phyloP scores from a whole-genome alignment of 2,888 invertebrate species.

The Drosophila parthenogenetica region DNA sequence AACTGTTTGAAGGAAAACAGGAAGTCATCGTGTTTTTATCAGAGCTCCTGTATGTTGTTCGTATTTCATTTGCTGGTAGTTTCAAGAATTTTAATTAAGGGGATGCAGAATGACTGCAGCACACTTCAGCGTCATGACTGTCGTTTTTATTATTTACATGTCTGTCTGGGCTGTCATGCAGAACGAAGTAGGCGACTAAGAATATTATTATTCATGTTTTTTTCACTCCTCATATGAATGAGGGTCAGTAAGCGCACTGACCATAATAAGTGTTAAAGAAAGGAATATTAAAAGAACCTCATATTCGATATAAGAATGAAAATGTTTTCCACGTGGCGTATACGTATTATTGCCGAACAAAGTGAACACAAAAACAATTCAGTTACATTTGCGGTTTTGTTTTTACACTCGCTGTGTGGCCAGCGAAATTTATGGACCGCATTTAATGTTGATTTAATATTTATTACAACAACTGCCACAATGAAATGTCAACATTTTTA shows the following conservation, averaged over 20 bases:
- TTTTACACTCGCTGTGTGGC: constrained; percentile 36
- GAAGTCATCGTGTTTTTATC: background rate
- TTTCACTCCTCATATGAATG: background rate
- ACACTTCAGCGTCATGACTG: constrained; percentile 21
- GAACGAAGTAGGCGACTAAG: constrained; percentile 1
- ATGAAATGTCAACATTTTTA: constrained; percentile 46
- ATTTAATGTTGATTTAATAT: constrained; percentile 73
- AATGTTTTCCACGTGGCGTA: constrained; percentile 34
- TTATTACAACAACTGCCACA: constrained; percentile 60
- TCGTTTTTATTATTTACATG: constrained; percentile 36
- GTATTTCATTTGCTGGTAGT: background rate
- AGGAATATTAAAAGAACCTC: constrained; percentile 19
- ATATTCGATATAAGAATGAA: background rate
- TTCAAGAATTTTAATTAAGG: constrained; percentile 39
- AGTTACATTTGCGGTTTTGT: constrained; percentile 38
- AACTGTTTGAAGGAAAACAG: constrained; percentile 2
- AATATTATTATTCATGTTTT: constrained; percentile 25
- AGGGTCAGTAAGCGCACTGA: background rate
- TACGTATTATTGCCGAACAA: constrained; percentile 40
- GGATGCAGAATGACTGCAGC: constrained; percentile 10
- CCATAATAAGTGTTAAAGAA: constrained; percentile 22
- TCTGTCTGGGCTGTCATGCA: constrained; percentile 6
- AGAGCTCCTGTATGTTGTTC: background rate
- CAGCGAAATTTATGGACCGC: constrained; percentile 64
- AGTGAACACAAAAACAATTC: constrained; percentile 28